Percentiles rank a stretch among this genome's conserved stretches.
These are phyloP conservation scores for Delphinapterus leucas DNA, from an alignment of 2,113 vertebrate species.

Conservation along the genomic window DNA sequence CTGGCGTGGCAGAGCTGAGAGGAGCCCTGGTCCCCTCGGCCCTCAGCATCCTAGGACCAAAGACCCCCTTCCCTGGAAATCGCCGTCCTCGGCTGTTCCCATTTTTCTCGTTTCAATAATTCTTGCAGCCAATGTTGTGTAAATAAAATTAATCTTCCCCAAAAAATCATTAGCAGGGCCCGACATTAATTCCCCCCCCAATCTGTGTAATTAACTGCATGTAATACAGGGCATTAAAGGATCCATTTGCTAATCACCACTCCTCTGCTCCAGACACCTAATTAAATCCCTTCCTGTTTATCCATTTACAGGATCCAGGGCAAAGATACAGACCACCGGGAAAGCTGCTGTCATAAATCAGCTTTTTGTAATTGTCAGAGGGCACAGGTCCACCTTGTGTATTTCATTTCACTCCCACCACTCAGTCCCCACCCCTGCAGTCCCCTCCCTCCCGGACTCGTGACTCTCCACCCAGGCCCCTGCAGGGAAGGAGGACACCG, in stretches of 20 bases:
- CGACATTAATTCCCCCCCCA: conserved; percentile 58
- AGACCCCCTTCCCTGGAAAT: neutral
- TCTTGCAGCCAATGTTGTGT: conserved; percentile 25
- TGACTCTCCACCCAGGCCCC: neutral
- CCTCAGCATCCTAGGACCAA: neutral
- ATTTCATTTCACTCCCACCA: neutral
- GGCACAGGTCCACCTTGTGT: rapidly evolving
- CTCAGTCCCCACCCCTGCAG: neutral
- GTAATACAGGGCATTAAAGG: conserved; percentile 42
- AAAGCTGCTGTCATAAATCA: neutral
- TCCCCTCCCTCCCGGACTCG: neutral
- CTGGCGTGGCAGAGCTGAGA: neutral
- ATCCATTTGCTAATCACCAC: conserved; percentile 56
- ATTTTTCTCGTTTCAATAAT: neutral
- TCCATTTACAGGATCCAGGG: neutral
- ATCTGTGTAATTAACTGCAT: conserved; percentile 68
- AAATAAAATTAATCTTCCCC: conserved; percentile 71
- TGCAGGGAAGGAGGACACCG: too few species aligned
- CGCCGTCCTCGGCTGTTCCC: neutral
- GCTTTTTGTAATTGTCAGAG: neutral
- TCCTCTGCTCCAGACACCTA: conserved; percentile 41
- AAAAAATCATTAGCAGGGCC: conserved; percentile 56
- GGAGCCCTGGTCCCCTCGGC: rapidly evolving
- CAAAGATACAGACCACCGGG: neutral
- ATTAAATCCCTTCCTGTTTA: conserved; percentile 76